Percentiles rank a stretch among this genome's conserved stretches.
These are phyloP conservation scores for Nemapogon koenigi DNA, from an alignment of 2,888 invertebrate genomes.

Conservation along the genomic window DNA sequence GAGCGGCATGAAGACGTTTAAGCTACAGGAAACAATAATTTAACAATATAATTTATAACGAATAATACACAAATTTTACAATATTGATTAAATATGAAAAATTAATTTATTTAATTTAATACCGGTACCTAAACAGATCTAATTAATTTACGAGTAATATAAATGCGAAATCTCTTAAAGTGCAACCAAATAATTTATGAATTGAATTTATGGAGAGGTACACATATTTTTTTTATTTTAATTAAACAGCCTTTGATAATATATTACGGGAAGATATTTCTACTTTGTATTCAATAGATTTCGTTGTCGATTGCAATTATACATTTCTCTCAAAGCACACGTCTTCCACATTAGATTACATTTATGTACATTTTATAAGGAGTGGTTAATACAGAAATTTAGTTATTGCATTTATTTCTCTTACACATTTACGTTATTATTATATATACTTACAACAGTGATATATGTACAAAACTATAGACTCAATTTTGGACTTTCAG, in stretches of 20 bases:
- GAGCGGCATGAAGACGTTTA: conserved; percentile 46
- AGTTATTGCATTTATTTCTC: conserved; percentile 53
- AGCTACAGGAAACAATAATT: conserved; percentile 24
- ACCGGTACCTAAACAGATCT: conserved; percentile 14
- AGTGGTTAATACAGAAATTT: conserved; percentile 46
- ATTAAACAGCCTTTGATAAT: no score
- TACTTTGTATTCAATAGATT: no score
- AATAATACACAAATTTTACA: conserved; percentile 12
- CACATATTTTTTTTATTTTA: no score
- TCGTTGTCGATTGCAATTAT: no score
- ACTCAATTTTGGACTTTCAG: conserved; percentile 64
- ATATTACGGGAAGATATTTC: no score
- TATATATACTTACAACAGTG: conserved; percentile 58
- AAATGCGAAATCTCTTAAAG: no score
- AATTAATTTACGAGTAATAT: no score
- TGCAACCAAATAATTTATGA: no score
- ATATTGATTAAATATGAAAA: conserved; percentile 12
- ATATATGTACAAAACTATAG: conserved; percentile 60
- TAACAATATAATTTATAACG: conserved; percentile 7
- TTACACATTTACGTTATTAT: conserved; percentile 51
- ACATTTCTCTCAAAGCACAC: no score
- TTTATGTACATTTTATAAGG: no score
- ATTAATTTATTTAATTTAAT: conserved; percentile 15
- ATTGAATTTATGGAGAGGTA: no score
- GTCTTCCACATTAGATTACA: no score